Conservation (phyloP, 2,113 vertebrate species). For the Lophochroa leadbeateri region DNA sequence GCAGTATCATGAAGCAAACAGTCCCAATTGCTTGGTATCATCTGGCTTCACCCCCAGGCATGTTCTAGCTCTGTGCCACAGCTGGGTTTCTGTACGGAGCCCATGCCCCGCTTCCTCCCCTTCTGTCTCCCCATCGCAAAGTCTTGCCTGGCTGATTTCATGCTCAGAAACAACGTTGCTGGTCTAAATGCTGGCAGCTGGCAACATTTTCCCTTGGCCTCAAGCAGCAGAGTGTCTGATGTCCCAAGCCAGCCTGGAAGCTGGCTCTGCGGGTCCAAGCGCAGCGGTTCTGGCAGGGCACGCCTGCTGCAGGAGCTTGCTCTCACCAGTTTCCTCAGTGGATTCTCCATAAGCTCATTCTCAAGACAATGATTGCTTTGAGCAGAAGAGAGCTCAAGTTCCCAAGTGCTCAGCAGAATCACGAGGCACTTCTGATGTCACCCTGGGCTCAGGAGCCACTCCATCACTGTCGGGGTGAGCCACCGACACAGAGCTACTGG, state of each 20-base stretch:
- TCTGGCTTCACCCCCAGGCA: not conserved
- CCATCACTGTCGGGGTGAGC: not conserved
- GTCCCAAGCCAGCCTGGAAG: not conserved
- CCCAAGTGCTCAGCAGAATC: not conserved
- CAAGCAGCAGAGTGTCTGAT: not conserved
- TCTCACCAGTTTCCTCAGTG: conserved; percentile 2
- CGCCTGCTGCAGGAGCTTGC: not conserved
- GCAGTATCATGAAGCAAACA: not conserved
- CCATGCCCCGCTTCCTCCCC: not conserved
- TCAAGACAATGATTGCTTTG: not conserved
- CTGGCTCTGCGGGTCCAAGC: conserved; percentile 9
- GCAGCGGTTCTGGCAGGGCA: conserved; percentile 28
- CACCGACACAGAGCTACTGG: not conserved
- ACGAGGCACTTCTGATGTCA: not conserved
- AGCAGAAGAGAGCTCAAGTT: not conserved
- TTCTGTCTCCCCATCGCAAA: not conserved
- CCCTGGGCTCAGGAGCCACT: not conserved
- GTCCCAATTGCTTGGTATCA: not conserved
- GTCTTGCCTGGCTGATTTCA: not conserved
- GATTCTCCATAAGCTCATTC: not conserved
- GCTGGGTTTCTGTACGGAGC: not conserved
- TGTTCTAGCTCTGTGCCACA: not conserved
- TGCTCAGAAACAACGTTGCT: not conserved
- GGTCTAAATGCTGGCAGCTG: not conserved
- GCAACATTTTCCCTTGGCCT: not conserved